Evolutionary conservation across 2,797 vertebrate species (phyloP), one percentile per base, ranked within the genome.

Genomic region (Liasis olivaceus): DNA sequence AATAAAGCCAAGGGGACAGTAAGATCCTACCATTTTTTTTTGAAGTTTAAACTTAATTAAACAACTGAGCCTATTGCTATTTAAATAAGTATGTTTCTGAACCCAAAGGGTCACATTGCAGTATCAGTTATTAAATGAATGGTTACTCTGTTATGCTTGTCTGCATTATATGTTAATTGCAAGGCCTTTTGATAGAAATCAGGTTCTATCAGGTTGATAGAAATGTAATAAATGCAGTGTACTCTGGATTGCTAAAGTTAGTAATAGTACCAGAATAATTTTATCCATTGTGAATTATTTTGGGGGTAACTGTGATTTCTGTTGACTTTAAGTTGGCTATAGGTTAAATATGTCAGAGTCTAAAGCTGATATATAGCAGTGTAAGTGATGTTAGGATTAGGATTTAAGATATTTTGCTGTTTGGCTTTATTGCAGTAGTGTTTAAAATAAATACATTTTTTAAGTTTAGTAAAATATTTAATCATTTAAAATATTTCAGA

Each of bases 1-100:
- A 97, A 98, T 89, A 97, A 96, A 17, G 98, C 98, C 89, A 98
- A 95, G 95, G 95, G 94, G 97, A 98, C 96, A 66, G 99, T 99
- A 97, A 95, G 98, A 87, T 42, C 42, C 77, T 81, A 47, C 9
- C 42, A 47, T 81, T 69, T 89, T 89, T 36, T 8, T n/a, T 69
- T 5, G 36, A 87, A 63, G 56, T 91, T 47, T 84, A 47, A 62
- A 31, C 59, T 12, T 12, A 62, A 87, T 47, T 89, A 86, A 31
- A 69, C 17, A 58, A 89, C 58, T 56, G 2, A 89, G 20, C 26
- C 24, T n/a, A 69, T 4, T 58, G 77, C 26, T 47, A 17, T 20
- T 81, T 13, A 26, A 62, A 17, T 24, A 47, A 58, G 3, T 86
- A 28, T 66, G n/a, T 28, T 42, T 59, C 72, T 81, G 8, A 81